These are phyloP conservation scores for Melanotaenia pygmaea DNA, from an alignment of 2,797 vertebrate genomes.

Conservation along the genomic window DNA sequence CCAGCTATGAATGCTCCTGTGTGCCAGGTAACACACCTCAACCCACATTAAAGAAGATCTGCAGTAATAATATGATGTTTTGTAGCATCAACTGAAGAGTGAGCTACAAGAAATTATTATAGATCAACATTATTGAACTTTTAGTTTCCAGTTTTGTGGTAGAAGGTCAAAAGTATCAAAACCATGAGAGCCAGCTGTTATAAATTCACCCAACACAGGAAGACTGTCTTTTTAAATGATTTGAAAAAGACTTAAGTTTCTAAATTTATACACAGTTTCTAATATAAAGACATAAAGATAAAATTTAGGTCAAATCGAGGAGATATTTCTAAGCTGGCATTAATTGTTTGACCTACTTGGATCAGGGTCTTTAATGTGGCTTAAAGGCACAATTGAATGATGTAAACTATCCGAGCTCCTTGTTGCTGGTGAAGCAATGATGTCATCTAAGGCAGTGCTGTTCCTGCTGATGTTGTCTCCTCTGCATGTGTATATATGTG, in stretches of 20 bases:
- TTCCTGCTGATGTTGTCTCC: constrained; percentile 44
- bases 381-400: background rate
- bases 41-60: background rate
- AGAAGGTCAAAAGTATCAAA: background rate
- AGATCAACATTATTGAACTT: background rate
- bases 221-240: background rate
- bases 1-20: constrained; percentile 90
- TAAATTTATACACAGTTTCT: background rate
- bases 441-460: constrained; percentile 61
- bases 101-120: no score
- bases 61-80: background rate
- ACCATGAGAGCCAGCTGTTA: background rate
- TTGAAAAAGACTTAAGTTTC: background rate
- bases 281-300: background rate
- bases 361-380: background rate
- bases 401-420: constrained; percentile 11
- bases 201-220: background rate
- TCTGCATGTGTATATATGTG: constrained; percentile 20
- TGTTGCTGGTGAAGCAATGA: constrained; percentile 35
- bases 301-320: background rate
- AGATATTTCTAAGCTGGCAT: background rate
- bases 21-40: constrained; percentile 87
- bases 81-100: background rate
- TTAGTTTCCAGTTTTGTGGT: no score
- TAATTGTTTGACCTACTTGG: background rate